Conservation (phyloP, 2,113 vertebrate genomes). For the Taurulus bubalis region DNA sequence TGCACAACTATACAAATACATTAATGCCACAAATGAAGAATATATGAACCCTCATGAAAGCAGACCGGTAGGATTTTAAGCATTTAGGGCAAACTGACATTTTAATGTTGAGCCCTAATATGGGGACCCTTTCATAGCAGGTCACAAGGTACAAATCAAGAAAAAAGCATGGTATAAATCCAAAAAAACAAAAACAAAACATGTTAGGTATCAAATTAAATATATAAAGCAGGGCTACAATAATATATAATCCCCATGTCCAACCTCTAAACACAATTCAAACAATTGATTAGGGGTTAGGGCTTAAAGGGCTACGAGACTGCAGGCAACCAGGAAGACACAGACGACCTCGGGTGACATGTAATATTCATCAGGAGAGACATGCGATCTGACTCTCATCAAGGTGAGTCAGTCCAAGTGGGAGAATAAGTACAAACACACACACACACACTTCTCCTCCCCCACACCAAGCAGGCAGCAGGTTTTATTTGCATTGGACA, state of each 20-base stretch:
- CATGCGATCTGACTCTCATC: conserved; percentile 34
- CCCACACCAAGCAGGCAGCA: background rate
- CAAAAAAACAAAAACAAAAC: too few relatives aligned
- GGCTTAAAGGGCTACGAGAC: background rate
- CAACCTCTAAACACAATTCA: too few relatives aligned
- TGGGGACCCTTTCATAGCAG: too few relatives aligned
- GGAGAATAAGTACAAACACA: background rate
- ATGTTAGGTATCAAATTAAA: too few relatives aligned
- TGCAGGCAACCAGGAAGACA: background rate
- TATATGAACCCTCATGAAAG: background rate
- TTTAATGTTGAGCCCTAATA: too few relatives aligned
- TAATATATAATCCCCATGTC: too few relatives aligned
- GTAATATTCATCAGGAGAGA: conserved; percentile 39
- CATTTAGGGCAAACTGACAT: too few relatives aligned
- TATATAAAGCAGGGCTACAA: too few relatives aligned
- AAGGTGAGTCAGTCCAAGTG: background rate
- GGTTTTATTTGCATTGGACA: conserved; percentile 31
- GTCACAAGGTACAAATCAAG: too few relatives aligned
- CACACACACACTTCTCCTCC: background rate
- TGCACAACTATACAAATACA: background rate
- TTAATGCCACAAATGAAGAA: background rate
- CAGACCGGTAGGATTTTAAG: background rate
- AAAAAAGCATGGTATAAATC: too few relatives aligned
- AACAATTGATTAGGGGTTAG: background rate
- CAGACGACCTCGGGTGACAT: background rate